These are phyloP conservation scores for Emmelina monodactyla DNA, from an alignment of 2,888 invertebrate species.

Conservation along the genomic window DNA sequence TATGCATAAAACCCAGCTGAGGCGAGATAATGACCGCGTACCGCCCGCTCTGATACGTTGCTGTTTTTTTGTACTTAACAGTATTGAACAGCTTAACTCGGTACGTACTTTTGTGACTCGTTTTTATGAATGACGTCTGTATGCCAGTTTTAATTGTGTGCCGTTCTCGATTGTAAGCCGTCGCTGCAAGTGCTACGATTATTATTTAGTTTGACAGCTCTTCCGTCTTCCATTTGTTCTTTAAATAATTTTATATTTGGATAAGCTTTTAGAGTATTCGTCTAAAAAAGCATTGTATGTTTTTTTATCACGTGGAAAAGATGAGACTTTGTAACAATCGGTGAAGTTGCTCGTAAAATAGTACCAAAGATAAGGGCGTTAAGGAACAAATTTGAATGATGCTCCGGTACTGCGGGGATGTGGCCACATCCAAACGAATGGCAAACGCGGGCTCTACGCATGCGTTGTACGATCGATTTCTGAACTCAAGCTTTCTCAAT, in stretches of 20 bases:
- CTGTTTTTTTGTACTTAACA: background rate
- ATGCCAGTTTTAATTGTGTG: background rate
- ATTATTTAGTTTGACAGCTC: too few species aligned
- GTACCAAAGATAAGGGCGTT: too few species aligned
- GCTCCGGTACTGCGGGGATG: conserved; percentile 9
- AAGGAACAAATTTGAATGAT: too few species aligned
- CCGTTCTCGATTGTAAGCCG: too few species aligned
- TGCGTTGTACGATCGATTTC: conserved; percentile 41
- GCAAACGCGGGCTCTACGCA: conserved; percentile 26
- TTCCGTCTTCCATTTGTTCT: too few species aligned
- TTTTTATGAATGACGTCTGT: background rate
- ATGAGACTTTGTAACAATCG: too few species aligned
- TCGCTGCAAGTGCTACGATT: too few species aligned
- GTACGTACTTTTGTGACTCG: background rate
- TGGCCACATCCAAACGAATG: conserved; percentile 16
- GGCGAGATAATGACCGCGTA: conserved; percentile 5
- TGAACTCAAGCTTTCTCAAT: conserved; percentile 34
- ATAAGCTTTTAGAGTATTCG: too few species aligned
- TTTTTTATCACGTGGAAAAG: too few species aligned
- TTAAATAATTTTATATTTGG: too few species aligned
- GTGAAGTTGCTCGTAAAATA: too few species aligned
- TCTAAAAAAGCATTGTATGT: too few species aligned
- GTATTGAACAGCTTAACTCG: background rate
- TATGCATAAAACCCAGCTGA: conserved; percentile 29
- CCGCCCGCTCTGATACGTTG: background rate